Evolutionary conservation across 37 sponge, comb jelly and placozoan species (phyloP).

Genomic region (Haliclona indistincta): DNA sequence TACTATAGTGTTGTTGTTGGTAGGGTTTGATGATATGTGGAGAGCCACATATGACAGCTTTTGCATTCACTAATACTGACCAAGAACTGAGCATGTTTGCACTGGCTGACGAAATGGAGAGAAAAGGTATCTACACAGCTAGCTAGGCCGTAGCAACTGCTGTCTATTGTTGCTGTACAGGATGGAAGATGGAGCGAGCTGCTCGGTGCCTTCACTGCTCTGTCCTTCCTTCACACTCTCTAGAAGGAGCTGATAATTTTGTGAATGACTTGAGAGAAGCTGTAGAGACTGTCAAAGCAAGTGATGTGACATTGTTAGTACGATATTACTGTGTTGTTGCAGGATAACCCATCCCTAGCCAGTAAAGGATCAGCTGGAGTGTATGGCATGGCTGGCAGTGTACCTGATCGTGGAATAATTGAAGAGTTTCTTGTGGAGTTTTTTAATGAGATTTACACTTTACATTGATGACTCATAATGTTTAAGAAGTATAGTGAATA

Average conservation of each 20-base stretch:
- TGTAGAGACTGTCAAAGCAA: constrained; percentile 59
- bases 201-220: constrained; percentile 62
- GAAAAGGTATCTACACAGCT: constrained; percentile 38
- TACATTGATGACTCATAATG: not conserved
- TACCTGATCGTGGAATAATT: constrained; percentile 76
- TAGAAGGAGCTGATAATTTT: constrained; percentile 40
- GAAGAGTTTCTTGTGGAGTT: constrained; percentile 72
- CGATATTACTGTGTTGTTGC: not conserved
- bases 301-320: constrained; percentile 1
- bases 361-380: constrained; percentile 76
- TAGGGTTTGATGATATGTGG: constrained; percentile 74
- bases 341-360: constrained; percentile 57
- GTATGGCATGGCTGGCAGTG: constrained; percentile 86
- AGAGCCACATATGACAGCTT: constrained; percentile 61
- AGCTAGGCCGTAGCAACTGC: too few relatives aligned
- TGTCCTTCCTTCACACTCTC: constrained; percentile 71
- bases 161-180: constrained; percentile 15
- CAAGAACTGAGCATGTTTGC: constrained; percentile 57
- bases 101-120: constrained; percentile 81
- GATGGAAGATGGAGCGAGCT: constrained; percentile 84
- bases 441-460: constrained; percentile 65
- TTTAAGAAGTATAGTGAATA: too few relatives aligned
- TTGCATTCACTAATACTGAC: constrained; percentile 62
- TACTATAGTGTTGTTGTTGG: not conserved
- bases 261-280: constrained; percentile 45